Evolutionary conservation across 2,113 vertebrate species (phyloP).

Genomic region (Semicossyphus pulcher): DNA sequence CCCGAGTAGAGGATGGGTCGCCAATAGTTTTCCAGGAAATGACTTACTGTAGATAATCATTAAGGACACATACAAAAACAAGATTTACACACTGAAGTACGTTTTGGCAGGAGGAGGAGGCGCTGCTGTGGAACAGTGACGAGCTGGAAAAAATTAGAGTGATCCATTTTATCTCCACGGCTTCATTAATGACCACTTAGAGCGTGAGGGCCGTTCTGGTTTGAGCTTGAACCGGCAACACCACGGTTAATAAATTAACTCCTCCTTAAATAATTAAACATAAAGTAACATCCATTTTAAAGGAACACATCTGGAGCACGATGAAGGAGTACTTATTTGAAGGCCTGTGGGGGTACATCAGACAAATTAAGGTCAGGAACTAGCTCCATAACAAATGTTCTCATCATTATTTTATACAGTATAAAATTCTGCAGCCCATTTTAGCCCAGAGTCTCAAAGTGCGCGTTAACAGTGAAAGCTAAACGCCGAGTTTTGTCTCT

Average conservation of each 20-base stretch:
- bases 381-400: background rate
- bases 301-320: background rate
- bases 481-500: background rate
- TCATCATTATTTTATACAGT: background rate
- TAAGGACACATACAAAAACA: no score
- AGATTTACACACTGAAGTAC: no score
- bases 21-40: no score
- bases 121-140: no score
- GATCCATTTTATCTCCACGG: no score
- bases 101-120: no score
- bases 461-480: background rate
- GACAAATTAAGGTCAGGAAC: background rate
- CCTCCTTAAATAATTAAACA: background rate
- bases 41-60: no score
- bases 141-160: no score
- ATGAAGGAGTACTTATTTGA: background rate
- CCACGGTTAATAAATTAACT: background rate
- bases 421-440: background rate
- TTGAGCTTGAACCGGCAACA: background rate
- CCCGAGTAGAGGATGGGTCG: no score
- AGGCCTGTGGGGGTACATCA: background rate
- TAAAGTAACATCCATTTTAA: background rate
- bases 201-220: background rate
- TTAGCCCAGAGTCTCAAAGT: background rate
- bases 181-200: conserved; percentile 5